phyloP scores from a whole-genome alignment of 2,888 invertebrate genomes.

The Gisinianus flammeolus region DNA sequence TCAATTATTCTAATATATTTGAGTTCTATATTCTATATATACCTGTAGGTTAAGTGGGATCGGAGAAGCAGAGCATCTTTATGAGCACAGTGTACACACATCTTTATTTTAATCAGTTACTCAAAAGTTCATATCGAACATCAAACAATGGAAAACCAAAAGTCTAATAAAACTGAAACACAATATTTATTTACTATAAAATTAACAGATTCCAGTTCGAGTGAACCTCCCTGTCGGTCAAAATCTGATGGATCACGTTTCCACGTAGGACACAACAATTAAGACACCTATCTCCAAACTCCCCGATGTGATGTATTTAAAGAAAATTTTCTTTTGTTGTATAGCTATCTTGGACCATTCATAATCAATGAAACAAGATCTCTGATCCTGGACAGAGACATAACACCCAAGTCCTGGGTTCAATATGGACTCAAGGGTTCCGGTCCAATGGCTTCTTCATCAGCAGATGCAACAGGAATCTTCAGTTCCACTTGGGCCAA shows the following conservation, averaged over 20 bases:
- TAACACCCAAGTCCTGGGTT: constrained; percentile 11
- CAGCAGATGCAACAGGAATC: constrained; percentile 50
- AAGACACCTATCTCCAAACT: too few species aligned
- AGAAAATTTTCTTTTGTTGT: too few species aligned
- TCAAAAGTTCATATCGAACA: neutral
- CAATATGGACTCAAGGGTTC: constrained; percentile 33
- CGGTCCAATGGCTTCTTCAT: constrained; percentile 45
- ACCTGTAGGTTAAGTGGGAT: constrained; percentile 8
- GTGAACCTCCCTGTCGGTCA: constrained; percentile 53
- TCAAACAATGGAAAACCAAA: too few species aligned
- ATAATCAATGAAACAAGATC: constrained; percentile 44
- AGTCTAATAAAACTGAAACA: neutral
- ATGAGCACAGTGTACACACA: neutral
- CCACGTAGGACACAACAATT: too few species aligned
- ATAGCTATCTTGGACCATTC: constrained; percentile 52
- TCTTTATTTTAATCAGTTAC: neutral
- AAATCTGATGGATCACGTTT: constrained; percentile 53
- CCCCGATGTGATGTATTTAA: too few species aligned
- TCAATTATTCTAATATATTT: too few species aligned
- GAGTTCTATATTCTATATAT: too few species aligned
- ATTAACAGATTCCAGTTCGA: neutral
- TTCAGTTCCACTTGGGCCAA: constrained; percentile 47
- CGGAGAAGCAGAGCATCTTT: neutral
- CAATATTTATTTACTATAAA: neutral
- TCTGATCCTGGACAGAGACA: constrained; percentile 50